Base-by-base conservation (phyloP, 2,888 invertebrate species). In the Rambutsinella grinnellia region DNA sequence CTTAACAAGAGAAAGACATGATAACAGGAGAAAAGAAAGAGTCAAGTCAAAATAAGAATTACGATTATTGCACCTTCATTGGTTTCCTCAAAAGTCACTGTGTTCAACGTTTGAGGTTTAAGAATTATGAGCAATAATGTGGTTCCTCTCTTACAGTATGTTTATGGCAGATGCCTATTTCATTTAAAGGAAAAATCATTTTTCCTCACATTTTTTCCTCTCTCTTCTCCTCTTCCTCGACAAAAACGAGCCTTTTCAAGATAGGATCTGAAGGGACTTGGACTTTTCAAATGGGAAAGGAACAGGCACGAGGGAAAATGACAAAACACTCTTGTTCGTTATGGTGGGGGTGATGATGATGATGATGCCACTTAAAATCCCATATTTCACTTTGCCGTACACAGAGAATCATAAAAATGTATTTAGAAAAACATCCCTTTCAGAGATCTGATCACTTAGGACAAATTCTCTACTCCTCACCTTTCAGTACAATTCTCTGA, bases 41-140 rank as follows among this genome's bases (percentile, higher is more conserved):
- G 70, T 70, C 65, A 78, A 75, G 69, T 67, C 70, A 70, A 76
- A 67, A 71, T 56, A 79, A 76, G 78, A 83, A 81, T 83, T 83
- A 83, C 77, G 83, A 83, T 83, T 83, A 83, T 83, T 83, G 81
- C 83, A 83, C 81, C 82, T 82, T 80, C 66, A 76, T 79, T 79
- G 77, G 63, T 75, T 70, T 74, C 49, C 63, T 60, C 60, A 49
- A 44, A 36, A 49, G 49, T 60, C 49, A 61, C 66, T 53, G 68
- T 76, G 69, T 65, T 57, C 74, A 65, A 58, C 19, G 46, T 69
- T 69, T 75, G 68, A 68, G 68, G 75, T 68, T 75, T 44, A 68
- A 75, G 65, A 76, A 63, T 69, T 76, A 60, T 76, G 76, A 76
- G 76, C 76, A 76, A 69, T 76, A 69, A 76, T 76, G 76, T 65